Percentiles rank a stretch among this genome's conserved stretches.
Conservation (phyloP, 2,797 vertebrate species). For the Acomys russatus region DNA sequence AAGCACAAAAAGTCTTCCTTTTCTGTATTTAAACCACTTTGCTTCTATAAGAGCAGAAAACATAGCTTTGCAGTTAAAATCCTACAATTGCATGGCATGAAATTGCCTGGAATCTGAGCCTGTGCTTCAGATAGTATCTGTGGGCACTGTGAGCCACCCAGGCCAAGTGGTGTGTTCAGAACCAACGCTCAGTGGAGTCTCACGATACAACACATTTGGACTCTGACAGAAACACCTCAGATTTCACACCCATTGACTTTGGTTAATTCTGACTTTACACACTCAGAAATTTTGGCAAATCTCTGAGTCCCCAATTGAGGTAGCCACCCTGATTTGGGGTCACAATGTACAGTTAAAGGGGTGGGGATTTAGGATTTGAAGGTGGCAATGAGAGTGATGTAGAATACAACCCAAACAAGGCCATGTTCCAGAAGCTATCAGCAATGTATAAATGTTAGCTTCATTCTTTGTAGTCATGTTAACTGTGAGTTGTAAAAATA, state of each 20-base stretch:
- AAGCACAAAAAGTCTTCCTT: neutral
- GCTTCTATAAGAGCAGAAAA: neutral
- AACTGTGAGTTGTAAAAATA: neutral
- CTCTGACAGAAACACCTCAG: neutral
- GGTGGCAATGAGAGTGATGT: neutral
- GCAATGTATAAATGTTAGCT: neutral
- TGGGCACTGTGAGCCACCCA: neutral
- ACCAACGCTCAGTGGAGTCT: neutral
- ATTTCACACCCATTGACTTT: neutral
- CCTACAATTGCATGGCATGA: neutral
- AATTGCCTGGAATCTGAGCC: neutral
- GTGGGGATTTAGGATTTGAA: neutral
- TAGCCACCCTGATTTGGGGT: neutral
- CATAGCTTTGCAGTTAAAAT: neutral
- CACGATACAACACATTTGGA: fast-evolving
- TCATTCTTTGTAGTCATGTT: neutral
- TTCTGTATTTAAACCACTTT: neutral
- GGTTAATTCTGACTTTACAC: neutral
- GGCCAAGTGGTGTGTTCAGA: neutral
- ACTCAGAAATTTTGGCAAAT: neutral
- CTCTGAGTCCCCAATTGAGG: neutral
- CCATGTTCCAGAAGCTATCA: neutral
- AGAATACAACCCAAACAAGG: neutral
- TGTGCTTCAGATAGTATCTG: neutral
- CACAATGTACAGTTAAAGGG: neutral